Evolutionary conservation across 92 coral and sea anemone species (phyloP).

Genomic region (Siderastrea radians): DNA sequence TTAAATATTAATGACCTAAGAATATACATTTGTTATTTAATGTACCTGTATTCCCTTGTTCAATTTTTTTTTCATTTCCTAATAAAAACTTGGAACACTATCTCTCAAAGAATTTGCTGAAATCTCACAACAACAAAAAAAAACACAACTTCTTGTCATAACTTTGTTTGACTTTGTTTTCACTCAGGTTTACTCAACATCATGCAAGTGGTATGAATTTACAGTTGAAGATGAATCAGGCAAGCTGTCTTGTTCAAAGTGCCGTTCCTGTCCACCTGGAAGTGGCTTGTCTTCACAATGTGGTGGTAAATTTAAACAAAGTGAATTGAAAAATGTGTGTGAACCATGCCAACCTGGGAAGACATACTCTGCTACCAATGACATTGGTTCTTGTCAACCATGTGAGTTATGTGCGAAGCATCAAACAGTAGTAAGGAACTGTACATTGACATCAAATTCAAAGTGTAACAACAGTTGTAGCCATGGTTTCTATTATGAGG

Average conservation of each 20-base stretch:
- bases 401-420: constrained; percentile 76
- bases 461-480: constrained; percentile 63
- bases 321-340: constrained; percentile 30
- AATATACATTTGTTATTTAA: too few relatives aligned
- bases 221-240: constrained; percentile 46
- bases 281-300: constrained; percentile 71
- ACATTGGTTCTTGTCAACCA: constrained; percentile 43
- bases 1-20: too few relatives aligned
- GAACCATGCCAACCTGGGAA: constrained; percentile 58
- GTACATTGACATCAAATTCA: constrained; percentile 63
- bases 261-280: constrained; percentile 56
- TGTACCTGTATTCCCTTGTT: too few relatives aligned
- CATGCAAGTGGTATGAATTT: constrained; percentile 57
- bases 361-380: constrained; percentile 55
- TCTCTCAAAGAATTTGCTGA: too few relatives aligned
- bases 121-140: too few relatives aligned
- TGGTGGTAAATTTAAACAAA: constrained; percentile 42
- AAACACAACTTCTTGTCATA: not conserved
- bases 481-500: constrained; percentile 56
- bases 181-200: not conserved
- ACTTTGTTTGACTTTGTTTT: not conserved
- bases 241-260: constrained; percentile 46
- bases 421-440: constrained; percentile 40
- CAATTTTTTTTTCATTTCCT: too few relatives aligned
- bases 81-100: too few relatives aligned